Evolutionary conservation across 2,888 invertebrate species (phyloP).

Genomic region (Eristalinus aeneus): DNA sequence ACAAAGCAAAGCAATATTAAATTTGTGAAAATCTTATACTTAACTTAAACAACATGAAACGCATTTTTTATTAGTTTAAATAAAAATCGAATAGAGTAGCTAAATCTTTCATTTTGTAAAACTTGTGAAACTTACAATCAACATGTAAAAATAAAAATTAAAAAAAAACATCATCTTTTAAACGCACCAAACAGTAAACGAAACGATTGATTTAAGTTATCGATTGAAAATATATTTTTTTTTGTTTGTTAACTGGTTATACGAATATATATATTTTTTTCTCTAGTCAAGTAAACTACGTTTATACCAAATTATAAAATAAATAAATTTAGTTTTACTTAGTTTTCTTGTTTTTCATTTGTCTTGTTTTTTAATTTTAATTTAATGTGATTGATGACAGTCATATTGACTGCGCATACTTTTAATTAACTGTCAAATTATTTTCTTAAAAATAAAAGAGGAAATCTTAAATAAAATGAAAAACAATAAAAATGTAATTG

Average conservation of each 20-base stretch:
- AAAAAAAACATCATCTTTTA: conserved; percentile 41
- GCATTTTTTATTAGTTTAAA: conserved; percentile 60
- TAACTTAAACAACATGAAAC: conserved; percentile 36
- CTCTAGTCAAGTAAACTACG: conserved; percentile 55
- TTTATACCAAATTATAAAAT: conserved; percentile 22
- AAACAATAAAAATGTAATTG: conserved; percentile 16
- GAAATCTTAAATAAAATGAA: conserved; percentile 3
- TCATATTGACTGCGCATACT: conserved; percentile 62
- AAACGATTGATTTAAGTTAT: conserved; percentile 2
- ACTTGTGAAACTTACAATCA: conserved; percentile 48
- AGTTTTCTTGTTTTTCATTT: conserved; percentile 31
- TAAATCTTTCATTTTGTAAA: conserved; percentile 41
- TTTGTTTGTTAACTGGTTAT: conserved; percentile 23
- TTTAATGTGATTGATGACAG: conserved; percentile 63
- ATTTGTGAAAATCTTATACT: conserved; percentile 58
- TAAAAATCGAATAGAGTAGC: conserved; percentile 60
- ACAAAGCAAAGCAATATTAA: conserved; percentile 54
- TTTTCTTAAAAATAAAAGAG: conserved; percentile 31
- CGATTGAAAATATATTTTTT: too few relatives aligned
- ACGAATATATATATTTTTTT: conserved; percentile 29
- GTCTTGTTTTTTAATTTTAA: background rate
- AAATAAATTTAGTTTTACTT: conserved; percentile 46
- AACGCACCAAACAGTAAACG: conserved; percentile 64
- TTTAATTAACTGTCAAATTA: conserved; percentile 31
- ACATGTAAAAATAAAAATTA: conserved; percentile 26